phyloP scores from a whole-genome alignment of 2,113 vertebrate genomes.

The Oostethus manadensis region DNA sequence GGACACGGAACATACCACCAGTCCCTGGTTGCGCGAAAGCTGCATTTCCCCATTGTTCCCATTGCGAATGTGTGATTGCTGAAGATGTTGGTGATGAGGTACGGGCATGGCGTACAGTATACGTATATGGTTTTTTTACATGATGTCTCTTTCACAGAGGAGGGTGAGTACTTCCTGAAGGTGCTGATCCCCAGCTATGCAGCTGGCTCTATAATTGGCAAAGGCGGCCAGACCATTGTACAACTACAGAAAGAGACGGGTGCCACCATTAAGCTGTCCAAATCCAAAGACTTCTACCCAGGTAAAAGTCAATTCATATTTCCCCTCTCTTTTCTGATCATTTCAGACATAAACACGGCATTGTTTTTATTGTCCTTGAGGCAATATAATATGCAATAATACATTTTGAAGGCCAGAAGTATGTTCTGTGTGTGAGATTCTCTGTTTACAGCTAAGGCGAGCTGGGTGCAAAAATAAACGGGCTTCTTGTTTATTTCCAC shows the following conservation, averaged over 20 bases:
- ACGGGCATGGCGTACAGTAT: neutral
- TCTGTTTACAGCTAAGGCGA: too few relatives aligned
- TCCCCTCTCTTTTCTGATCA: slow-evolving; percentile 28
- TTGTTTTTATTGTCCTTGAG: slow-evolving; percentile 21
- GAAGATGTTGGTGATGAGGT: slow-evolving; percentile 3
- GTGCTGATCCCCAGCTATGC: slow-evolving; percentile 90
- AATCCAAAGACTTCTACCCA: slow-evolving; percentile 97
- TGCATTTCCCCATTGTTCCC: slow-evolving; percentile 2
- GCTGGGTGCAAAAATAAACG: too few relatives aligned
- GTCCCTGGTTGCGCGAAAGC: neutral
- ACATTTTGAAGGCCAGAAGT: too few relatives aligned
- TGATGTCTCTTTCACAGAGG: slow-evolving; percentile 63
- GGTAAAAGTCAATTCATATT: slow-evolving; percentile 69
- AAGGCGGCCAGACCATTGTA: slow-evolving; percentile 92
- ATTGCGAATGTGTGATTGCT: slow-evolving; percentile 8
- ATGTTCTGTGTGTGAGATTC: too few relatives aligned
- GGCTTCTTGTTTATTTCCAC: too few relatives aligned
- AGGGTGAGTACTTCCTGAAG: slow-evolving; percentile 92
- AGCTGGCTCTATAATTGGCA: slow-evolving; percentile 92
- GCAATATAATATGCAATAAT: slow-evolving; percentile 17
- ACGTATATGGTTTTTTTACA: slow-evolving; percentile 39
- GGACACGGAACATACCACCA: slow-evolving; percentile 58
- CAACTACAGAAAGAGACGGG: slow-evolving; percentile 93
- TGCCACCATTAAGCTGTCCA: slow-evolving; percentile 93
- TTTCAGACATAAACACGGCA: slow-evolving; percentile 5